Conservation (phyloP, 1,140 invertebrate genomes). For the Ylistrum balloti region DNA sequence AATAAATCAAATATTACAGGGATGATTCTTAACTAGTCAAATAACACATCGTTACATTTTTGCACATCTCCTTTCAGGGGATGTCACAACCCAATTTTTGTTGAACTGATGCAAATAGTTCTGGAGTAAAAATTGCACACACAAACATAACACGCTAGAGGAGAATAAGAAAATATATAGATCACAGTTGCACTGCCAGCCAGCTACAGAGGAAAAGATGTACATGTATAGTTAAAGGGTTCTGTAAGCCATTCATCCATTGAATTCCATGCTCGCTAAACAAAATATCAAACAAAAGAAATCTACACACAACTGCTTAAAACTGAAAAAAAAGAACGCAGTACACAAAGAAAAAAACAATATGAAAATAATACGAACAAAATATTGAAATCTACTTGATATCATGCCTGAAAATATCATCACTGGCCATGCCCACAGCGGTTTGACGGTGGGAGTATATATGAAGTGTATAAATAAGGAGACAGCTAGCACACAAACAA, state of each 20-base stretch:
- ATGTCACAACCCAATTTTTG: background rate
- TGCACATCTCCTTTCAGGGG: background rate
- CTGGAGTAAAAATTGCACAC: background rate
- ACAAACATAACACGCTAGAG: background rate
- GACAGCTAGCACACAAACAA: conserved; percentile 41
- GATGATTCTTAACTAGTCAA: no score
- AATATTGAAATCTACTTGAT: conserved; percentile 48
- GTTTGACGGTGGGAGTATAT: conserved; percentile 52
- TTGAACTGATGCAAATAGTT: no score
- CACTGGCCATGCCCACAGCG: conserved; percentile 51
- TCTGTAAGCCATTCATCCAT: background rate
- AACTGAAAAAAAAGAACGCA: conserved; percentile 11
- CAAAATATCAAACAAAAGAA: background rate
- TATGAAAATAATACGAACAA: conserved; percentile 44
- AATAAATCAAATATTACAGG: no score
- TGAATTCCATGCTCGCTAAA: conserved; percentile 23
- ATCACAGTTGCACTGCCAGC: no score
- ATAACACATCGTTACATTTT: background rate
- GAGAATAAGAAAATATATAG: background rate
- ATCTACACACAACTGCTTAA: background rate
- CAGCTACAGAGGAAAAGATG: background rate
- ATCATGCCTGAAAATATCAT: conserved; percentile 32
- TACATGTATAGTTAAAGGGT: background rate
- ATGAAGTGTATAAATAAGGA: conserved; percentile 50
- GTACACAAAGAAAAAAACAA: conserved; percentile 8